Evolutionary conservation across 1,140 invertebrate species (phyloP).

Genomic region (Lepidostoma basale): DNA sequence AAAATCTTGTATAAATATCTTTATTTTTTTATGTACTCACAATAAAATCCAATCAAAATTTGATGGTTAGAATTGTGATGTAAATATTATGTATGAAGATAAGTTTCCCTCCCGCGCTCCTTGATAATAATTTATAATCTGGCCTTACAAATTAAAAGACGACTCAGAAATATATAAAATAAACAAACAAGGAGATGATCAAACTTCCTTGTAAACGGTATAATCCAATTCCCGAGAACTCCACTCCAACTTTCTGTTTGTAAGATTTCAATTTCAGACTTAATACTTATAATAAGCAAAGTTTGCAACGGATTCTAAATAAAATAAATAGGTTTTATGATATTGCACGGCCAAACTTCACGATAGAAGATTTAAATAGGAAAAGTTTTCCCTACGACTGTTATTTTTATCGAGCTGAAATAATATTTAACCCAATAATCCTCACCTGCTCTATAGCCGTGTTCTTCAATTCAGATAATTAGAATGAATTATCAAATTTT

Average conservation of each 20-base stretch:
- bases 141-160: conserved; percentile 8
- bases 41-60: too few species aligned
- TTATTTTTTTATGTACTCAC: too few species aligned
- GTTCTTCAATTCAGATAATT: too few species aligned
- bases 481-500: too few species aligned
- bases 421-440: neutral
- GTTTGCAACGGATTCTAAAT: conserved; percentile 27
- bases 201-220: conserved; percentile 24
- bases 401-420: neutral
- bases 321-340: conserved; percentile 18
- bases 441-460: too few species aligned
- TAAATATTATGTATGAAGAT: too few species aligned
- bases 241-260: conserved; percentile 16
- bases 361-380: conserved; percentile 1
- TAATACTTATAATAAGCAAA: conserved; percentile 37
- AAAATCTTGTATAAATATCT: too few species aligned
- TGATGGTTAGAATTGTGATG: too few species aligned
- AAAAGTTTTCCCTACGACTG: neutral
- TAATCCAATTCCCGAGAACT: conserved; percentile 32
- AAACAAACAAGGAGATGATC: conserved; percentile 27
- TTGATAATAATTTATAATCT: conserved; percentile 21
- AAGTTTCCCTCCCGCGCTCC: neutral
- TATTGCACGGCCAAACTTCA: neutral
- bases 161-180: conserved; percentile 21
- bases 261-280: conserved; percentile 37